Base-by-base conservation (phyloP, 1,140 invertebrate genomes). In the Steinernema khuongi region DNA sequence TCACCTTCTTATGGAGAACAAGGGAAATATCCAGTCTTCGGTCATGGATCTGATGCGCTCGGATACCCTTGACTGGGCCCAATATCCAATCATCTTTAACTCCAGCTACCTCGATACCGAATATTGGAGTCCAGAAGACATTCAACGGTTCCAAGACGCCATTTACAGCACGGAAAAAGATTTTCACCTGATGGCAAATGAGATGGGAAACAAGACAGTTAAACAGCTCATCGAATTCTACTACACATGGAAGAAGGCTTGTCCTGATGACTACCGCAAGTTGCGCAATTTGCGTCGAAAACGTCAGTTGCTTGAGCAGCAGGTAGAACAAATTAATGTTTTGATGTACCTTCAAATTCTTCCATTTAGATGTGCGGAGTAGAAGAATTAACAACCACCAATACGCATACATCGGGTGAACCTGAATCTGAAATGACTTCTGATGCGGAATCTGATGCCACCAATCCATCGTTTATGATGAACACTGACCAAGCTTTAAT, bases 191-290 rank as follows among this genome's bases (percentile, higher is more conserved):
- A 92, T 97, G 85, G 89, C 94, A 11, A 89, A 90, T 82, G 91
- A 94, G 87, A 88, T 95, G 81, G 89, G 89, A 80, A 91, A 90
- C 28, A 97, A 97, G 89, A 90, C 91, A 66, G 90, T 91, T 1
- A 94, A 93, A 83, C 93, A 97, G 83, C 97, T 95, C 88, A 89
- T 97, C 79, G 93, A 96, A 88, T 97, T 97, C 87, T 98, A 98
- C 87, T 97, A 98, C 86, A 90, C 96, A 79, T 99, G 96, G 96
- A 99, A 98, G 87, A 94, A 94, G 87, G 90, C 78, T 1, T 87
- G 87, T 73, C 86, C 86, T 11, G 88, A 88, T 76, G 88, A 88
- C 71, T 87, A 88, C 77, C 83, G 87, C 60, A 86, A 87, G 41
- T 74, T 88, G 33, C 71, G 87, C 19, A 83, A 85, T 41, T 73